Evolutionary conservation across 2,113 vertebrate species (phyloP), one percentile per base, ranked within the genome.

Genomic region (Solea senegalensis): DNA sequence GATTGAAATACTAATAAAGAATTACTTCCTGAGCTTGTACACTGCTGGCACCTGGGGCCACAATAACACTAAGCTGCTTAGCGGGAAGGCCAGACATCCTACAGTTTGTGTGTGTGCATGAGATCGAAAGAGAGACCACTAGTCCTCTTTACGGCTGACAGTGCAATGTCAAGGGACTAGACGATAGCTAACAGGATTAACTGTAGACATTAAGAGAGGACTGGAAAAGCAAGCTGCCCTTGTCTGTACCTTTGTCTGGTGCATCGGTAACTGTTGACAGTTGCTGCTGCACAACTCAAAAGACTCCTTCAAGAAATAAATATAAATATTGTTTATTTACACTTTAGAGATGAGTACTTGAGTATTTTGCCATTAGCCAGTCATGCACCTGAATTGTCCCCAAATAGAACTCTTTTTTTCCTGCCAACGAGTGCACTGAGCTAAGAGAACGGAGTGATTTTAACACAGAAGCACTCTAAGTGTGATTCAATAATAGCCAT

Each of bases 11-110:
- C 60, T 62, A 76, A 83, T 51, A 69, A 62, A 65, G 65, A 62
- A 76, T 76, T 59, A 55, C 55, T 53, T 86, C 53, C 51, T 82
- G 66, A 86, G 65, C 76, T 76, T 55, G 62, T 62, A 81, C 60
- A 52, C 64, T 64, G 57, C 70, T 62, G 62, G 59, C 76, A 87
- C 68, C 78, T 86, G 78, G 63, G 67, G 65, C 81, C 69, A 82
- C 72, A 74, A 52, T 44, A 60, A 60, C 43, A 63, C 69, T 89
- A 92, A 93, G 88, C 85, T 46, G 74, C 86, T 86, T 91, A 82
- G 50, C 14, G 28, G 65, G 81, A 58, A 78, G 81, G 86, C 82
- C 66, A 88, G 82, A 89, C 74, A 69, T 86, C 75, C 63, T 72
- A 48, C 28, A 72, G 65, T 66, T 5, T 63, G 3, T 49, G 41